Conservation (phyloP, 2,888 invertebrate species). For the Tipula confusa region DNA sequence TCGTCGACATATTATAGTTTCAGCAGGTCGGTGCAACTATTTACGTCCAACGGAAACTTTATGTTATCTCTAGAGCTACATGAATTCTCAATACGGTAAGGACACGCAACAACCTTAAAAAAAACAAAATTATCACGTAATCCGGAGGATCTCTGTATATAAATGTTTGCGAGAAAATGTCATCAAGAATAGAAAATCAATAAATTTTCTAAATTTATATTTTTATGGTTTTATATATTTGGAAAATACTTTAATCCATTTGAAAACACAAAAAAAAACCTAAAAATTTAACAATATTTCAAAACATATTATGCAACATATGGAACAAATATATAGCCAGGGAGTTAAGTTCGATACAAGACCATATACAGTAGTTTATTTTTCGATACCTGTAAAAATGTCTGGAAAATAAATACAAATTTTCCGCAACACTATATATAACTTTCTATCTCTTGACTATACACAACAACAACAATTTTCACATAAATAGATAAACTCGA, state of each 20-base stretch:
- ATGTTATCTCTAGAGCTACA: too few species aligned
- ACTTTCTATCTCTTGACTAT: background rate
- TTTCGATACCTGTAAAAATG: background rate
- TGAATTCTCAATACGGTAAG: too few species aligned
- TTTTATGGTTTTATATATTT: background rate
- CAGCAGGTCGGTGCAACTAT: too few species aligned
- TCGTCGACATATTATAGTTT: too few species aligned
- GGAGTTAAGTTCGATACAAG: background rate
- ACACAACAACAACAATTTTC: background rate
- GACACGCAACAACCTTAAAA: too few species aligned
- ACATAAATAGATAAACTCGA: background rate
- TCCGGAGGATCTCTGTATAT: too few species aligned
- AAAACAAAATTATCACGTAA: too few species aligned
- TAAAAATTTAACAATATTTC: background rate
- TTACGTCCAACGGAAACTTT: too few species aligned
- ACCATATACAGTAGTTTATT: background rate
- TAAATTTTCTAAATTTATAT: background rate
- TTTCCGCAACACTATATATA: background rate
- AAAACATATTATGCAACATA: background rate
- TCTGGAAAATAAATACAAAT: conserved; percentile 12
- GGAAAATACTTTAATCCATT: background rate
- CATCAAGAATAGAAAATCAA: background rate
- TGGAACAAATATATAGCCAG: background rate
- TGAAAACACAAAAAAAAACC: too few species aligned
- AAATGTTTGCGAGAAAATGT: background rate